Conservation (phyloP, 1,140 invertebrate species). For the Musca domestica region DNA sequence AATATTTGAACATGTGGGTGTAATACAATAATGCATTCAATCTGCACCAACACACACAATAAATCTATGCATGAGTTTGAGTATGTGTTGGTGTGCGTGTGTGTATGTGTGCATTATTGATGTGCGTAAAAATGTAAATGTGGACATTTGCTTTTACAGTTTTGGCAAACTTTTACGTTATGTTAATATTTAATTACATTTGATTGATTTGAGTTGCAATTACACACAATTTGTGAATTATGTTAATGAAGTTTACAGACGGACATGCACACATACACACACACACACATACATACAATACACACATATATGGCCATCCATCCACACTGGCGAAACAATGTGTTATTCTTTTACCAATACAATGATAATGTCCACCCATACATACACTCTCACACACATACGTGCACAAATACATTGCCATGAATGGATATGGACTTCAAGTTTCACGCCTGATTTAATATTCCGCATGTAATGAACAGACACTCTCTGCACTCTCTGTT, state of each 20-base stretch:
- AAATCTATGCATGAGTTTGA: not conserved
- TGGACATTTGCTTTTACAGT: not conserved
- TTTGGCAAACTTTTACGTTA: not conserved
- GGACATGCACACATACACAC: not conserved
- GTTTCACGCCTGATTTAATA: too few species aligned
- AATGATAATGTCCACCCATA: too few species aligned
- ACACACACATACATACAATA: not conserved
- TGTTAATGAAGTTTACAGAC: slow-evolving; percentile 12
- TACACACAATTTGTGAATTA: slow-evolving; percentile 17
- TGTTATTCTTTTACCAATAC: too few species aligned
- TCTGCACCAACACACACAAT: not conserved
- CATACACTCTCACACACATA: too few species aligned
- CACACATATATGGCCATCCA: not conserved
- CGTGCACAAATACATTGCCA: too few species aligned
- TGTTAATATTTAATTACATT: slow-evolving; percentile 20
- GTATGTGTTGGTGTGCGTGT: not conserved
- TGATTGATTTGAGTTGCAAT: slow-evolving; percentile 20
- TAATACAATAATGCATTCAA: too few species aligned
- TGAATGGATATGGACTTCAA: too few species aligned
- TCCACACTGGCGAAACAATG: too few species aligned
- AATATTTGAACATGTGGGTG: too few species aligned
- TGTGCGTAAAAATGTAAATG: not conserved
- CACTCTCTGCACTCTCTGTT: too few species aligned
- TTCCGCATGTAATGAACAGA: too few species aligned
- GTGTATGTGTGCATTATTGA: not conserved